Conservation (phyloP, 2,888 invertebrate species). For the Athrips mouffetella region DNA sequence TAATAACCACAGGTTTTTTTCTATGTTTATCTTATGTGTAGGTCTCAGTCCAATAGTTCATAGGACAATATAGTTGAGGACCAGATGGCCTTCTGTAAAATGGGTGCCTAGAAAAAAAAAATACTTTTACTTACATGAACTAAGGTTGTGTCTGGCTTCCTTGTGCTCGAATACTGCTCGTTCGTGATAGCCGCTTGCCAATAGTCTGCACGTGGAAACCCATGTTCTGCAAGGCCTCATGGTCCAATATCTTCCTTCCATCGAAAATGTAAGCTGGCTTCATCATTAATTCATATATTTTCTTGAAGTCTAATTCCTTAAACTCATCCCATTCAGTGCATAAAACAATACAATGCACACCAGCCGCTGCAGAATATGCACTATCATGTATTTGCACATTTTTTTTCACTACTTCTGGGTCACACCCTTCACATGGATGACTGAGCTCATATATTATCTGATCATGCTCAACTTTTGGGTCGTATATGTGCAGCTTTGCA, state of each 20-base stretch:
- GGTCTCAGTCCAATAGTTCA: no score
- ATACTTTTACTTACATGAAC: constrained; percentile 40
- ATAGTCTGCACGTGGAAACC: constrained; percentile 98
- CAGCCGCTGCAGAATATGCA: constrained; percentile 92
- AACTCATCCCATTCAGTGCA: constrained; percentile 99
- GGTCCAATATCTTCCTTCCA: constrained; percentile 96
- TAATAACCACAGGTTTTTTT: no score
- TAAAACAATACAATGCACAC: constrained; percentile 95
- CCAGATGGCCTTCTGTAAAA: no score
- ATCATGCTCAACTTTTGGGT: constrained; percentile 93
- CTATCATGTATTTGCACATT: constrained; percentile 88
- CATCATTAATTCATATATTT: constrained; percentile 95
- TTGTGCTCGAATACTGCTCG: constrained; percentile 76
- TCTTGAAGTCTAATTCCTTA: constrained; percentile 88
- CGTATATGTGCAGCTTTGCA: constrained; percentile 95
- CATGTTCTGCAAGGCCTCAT: constrained; percentile 86
- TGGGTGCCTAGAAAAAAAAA: no score
- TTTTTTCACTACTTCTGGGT: constrained; percentile 82
- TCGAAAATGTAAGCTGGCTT: constrained; percentile 99
- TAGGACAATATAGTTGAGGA: no score
- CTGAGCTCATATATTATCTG: constrained; percentile 91
- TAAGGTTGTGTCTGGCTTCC: constrained; percentile 71
- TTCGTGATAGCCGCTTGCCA: constrained; percentile 81
- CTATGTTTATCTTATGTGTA: no score
- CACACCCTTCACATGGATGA: constrained; percentile 83